Percentiles rank a stretch among this genome's conserved stretches.
Evolutionary conservation across 1,140 invertebrate species (phyloP).

Genomic region (Scaptomyza pallida): DNA sequence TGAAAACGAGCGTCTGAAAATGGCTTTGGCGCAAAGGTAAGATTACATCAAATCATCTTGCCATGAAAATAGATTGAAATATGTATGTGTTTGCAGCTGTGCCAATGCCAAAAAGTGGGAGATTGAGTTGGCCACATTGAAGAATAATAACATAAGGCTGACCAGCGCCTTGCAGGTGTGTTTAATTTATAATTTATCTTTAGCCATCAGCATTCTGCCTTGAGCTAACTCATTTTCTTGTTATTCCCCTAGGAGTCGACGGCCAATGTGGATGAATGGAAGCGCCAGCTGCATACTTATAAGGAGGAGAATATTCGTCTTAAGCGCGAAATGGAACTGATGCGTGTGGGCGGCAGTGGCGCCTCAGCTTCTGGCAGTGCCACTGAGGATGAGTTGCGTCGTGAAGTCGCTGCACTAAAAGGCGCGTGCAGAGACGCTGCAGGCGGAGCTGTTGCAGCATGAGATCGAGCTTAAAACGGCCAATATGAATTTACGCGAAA

Average conservation of each 20-base stretch:
- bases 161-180: constrained; percentile 94
- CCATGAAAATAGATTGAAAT: neutral
- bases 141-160: constrained; percentile 97
- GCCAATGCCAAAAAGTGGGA: constrained; percentile 99
- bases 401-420: constrained; percentile 78
- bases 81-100: constrained; percentile 88
- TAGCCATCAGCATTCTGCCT: no score
- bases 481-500: constrained; percentile 78
- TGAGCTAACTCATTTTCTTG: neutral
- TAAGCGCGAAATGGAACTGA: constrained; percentile 86
- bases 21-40: constrained; percentile 97
- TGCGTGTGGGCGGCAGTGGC: constrained; percentile 64
- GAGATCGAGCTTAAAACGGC: constrained; percentile 82
- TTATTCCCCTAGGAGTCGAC: constrained; percentile 90
- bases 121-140: constrained; percentile 96
- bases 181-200: neutral
- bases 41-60: neutral
- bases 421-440: constrained; percentile 77
- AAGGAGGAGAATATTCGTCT: constrained; percentile 97
- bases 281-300: constrained; percentile 96
- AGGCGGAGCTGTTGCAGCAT: constrained; percentile 79
- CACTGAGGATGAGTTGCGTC: constrained; percentile 78
- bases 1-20: constrained; percentile 97
- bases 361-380: constrained; percentile 51
- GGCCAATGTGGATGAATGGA: constrained; percentile 99